These are phyloP conservation scores for Haliclona indistincta DNA, from an alignment of 37 sponge, comb jelly and placozoan genomes.

Conservation along the genomic window DNA sequence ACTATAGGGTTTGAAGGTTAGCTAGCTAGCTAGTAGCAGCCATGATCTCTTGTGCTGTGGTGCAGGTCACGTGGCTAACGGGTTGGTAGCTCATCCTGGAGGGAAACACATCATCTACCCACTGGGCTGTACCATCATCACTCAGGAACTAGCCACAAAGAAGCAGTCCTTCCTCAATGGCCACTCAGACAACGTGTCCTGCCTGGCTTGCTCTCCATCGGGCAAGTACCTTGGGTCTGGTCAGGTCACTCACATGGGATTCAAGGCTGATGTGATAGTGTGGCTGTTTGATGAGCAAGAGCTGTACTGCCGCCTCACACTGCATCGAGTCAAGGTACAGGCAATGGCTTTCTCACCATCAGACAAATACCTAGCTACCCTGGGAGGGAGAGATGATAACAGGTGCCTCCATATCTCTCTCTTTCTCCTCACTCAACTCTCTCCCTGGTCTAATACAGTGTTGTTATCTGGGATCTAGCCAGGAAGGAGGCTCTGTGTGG, in stretches of 20 bases:
- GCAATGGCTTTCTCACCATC: slow-evolving; percentile 94
- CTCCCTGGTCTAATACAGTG: slow-evolving; percentile 54
- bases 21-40: not conserved
- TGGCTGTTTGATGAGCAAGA: slow-evolving; percentile 79
- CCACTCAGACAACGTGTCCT: slow-evolving; percentile 90
- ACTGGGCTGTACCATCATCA: slow-evolving; percentile 88
- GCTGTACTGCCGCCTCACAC: slow-evolving; percentile 76
- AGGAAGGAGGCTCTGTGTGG: slow-evolving; percentile 92
- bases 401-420: slow-evolving; percentile 37
- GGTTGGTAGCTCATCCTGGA: slow-evolving; percentile 88
- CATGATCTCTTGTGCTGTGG: not conserved
- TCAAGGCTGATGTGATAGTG: slow-evolving; percentile 98
- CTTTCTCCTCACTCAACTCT: not conserved
- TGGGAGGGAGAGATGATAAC: slow-evolving; percentile 94
- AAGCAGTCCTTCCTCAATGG: slow-evolving; percentile 89
- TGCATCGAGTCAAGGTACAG: slow-evolving; percentile 95
- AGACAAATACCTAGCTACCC: slow-evolving; percentile 91
- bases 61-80: slow-evolving; percentile 80
- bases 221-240: slow-evolving; percentile 90
- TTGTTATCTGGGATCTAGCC: slow-evolving; percentile 93
- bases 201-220: slow-evolving; percentile 79
- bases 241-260: slow-evolving; percentile 97
- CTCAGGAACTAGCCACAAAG: slow-evolving; percentile 60
- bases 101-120: slow-evolving; percentile 87
- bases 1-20: slow-evolving; percentile 86